phyloP scores from a whole-genome alignment of 2,113 vertebrate species.

The Neoarius graeffei region DNA sequence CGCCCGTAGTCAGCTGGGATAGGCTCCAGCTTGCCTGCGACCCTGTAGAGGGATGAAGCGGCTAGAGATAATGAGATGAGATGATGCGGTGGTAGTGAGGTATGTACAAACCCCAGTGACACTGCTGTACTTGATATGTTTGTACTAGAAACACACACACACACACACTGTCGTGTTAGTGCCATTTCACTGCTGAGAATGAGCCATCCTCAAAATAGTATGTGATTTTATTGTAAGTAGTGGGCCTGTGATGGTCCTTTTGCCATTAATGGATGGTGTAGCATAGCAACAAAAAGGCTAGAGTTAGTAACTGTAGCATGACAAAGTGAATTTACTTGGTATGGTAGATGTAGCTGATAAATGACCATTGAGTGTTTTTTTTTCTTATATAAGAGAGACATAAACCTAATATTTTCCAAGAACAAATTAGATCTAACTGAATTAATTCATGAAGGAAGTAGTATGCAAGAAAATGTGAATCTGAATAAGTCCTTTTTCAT shows the following conservation, averaged over 20 bases:
- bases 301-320: not conserved
- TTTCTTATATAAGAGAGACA: not conserved
- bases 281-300: slow-evolving; percentile 13
- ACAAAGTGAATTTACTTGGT: not conserved
- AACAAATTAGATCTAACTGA: not conserved
- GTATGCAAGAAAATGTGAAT: not conserved
- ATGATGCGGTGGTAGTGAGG: not conserved
- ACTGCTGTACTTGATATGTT: not conserved
- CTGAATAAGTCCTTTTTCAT: not conserved
- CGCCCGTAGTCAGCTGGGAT: no score
- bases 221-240: not conserved
- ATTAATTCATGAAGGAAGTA: no score
- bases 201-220: not conserved
- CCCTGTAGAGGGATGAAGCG: no score
- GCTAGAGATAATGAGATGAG: no score
- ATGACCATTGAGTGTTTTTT: not conserved
- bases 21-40: no score
- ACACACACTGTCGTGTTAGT: not conserved
- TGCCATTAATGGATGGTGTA: slow-evolving; percentile 1
- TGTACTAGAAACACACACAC: not conserved
- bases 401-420: not conserved
- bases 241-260: not conserved
- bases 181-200: not conserved
- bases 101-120: not conserved
- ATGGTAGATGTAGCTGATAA: not conserved